Evolutionary conservation across 1,140 invertebrate genomes (phyloP).

Genomic region (Ips nitidus): DNA sequence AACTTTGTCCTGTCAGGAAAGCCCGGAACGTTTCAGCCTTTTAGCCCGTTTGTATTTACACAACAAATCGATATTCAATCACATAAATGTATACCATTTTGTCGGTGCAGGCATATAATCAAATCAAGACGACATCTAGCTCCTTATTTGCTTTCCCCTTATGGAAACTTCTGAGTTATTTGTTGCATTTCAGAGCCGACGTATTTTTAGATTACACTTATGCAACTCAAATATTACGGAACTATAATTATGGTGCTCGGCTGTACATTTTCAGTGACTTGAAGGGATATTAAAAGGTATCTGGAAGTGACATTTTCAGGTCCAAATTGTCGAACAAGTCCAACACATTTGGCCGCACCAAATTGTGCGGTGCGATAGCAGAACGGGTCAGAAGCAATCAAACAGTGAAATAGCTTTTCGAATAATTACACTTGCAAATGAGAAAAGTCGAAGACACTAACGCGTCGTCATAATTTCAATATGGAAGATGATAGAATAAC

Average conservation of each 20-base stretch:
- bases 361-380: conserved; percentile 13
- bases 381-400: conserved; percentile 21
- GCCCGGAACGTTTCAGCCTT: too few relatives aligned
- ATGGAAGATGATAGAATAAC: conserved; percentile 5
- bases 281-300: conserved; percentile 4
- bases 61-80: conserved; percentile 49
- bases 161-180: conserved; percentile 11
- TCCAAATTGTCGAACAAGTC: conserved; percentile 12
- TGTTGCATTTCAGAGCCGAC: conserved; percentile 3
- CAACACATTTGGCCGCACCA: not conserved
- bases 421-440: conserved; percentile 22
- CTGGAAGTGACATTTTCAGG: conserved; percentile 18
- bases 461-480: conserved; percentile 1
- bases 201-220: not conserved
- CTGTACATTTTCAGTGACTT: not conserved
- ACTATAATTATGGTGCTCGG: not conserved
- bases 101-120: conserved; percentile 42
- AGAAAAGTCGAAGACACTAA: conserved; percentile 7
- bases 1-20: too few relatives aligned
- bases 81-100: conserved; percentile 46
- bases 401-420: conserved; percentile 20
- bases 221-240: not conserved
- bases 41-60: conserved; percentile 31
- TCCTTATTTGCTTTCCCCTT: conserved; percentile 35
- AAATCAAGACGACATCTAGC: conserved; percentile 39